Base-by-base conservation (phyloP, 2,797 vertebrate genomes). In the Lepidocolaptes lacrymiger region DNA sequence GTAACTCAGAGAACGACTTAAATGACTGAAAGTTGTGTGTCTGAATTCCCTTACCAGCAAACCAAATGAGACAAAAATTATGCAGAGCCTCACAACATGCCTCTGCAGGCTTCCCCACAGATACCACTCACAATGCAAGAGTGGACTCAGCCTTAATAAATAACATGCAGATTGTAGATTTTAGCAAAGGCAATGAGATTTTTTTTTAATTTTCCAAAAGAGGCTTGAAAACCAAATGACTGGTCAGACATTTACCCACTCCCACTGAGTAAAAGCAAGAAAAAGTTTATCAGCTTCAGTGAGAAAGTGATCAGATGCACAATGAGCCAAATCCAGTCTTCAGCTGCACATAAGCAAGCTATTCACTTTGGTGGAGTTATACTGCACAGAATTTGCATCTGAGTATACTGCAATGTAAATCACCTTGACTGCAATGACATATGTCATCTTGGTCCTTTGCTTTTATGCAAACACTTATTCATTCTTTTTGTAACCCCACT, bases 401-500 rank as follows among this genome's bases (percentile, higher is more conserved):
- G 86, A 93, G 74, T 93, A 36, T 43, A 46, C 64, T 41, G 68
- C 81, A 82, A 63, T 89, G 92, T 91, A 95, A 92, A 95, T 91
- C 94, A 91, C 67, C 56, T 85, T 89, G 77, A 90, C 74, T 94
- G 92, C 91, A 96, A 67, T 86, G 82, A 92, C 95, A 89, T 61
- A 62, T 78, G 93, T 91, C 89, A 96, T 62, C 76, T 84, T 19
- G 66, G 59, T 81, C 68, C 73, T 96, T 92, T 43, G 82, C 79
- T 92, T 95, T 92, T 66, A 93, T 55, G 63, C 85, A 94, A 96
- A 94, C 92, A 92, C 52, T 81, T 82, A 86, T 74, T 94, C 92
- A 84, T 48, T 88, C 79, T 73, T 94, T 96, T 86, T 86, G 66
- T 84, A 93, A 79, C 19, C 23, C 55, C 11, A 6, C 48, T 93